Conservation (phyloP, 2,113 vertebrate species). For the Motacilla tschutschensis region DNA sequence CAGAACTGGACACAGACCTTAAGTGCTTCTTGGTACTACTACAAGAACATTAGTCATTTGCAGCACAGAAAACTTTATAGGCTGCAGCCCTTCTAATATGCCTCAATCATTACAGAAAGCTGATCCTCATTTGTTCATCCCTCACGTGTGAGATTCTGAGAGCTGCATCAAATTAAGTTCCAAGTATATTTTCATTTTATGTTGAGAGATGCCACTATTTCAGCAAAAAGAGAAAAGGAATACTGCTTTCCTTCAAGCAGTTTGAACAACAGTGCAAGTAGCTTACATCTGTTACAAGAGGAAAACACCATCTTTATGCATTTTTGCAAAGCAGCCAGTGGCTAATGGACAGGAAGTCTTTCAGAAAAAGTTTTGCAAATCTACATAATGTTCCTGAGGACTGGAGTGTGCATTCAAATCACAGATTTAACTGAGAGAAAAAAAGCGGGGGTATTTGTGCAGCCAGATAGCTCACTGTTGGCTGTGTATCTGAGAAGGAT, state of each 20-base stretch:
- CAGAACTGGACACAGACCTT: not conserved
- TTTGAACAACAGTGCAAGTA: slow-evolving; percentile 9
- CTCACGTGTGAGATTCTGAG: slow-evolving; percentile 17
- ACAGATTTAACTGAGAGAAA: slow-evolving; percentile 48
- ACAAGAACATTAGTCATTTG: not conserved
- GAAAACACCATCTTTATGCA: slow-evolving; percentile 56
- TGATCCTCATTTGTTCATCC: not conserved
- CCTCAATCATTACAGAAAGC: slow-evolving; percentile 14
- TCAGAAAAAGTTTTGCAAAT: slow-evolving; percentile 65
- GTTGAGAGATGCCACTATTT: slow-evolving; percentile 34
- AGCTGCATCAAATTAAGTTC: slow-evolving; percentile 43
- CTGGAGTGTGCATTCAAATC: slow-evolving; percentile 30
- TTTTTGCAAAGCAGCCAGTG: slow-evolving; percentile 62
- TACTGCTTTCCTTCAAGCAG: slow-evolving; percentile 37
- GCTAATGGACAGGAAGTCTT: slow-evolving; percentile 67
- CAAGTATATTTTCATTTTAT: slow-evolving; percentile 48
- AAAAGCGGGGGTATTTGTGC: not conserved
- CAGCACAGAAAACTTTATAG: not conserved
- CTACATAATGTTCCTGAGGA: slow-evolving; percentile 48
- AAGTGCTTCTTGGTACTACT: not conserved
- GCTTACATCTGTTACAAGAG: slow-evolving; percentile 42
- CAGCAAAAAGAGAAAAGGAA: slow-evolving; percentile 29
- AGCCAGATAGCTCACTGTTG: slow-evolving; percentile 48
- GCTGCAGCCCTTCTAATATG: not conserved
- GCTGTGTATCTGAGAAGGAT: slow-evolving; percentile 41